Evolutionary conservation across 2,888 invertebrate species (phyloP).

Genomic region (Chrysina gloriosa): DNA sequence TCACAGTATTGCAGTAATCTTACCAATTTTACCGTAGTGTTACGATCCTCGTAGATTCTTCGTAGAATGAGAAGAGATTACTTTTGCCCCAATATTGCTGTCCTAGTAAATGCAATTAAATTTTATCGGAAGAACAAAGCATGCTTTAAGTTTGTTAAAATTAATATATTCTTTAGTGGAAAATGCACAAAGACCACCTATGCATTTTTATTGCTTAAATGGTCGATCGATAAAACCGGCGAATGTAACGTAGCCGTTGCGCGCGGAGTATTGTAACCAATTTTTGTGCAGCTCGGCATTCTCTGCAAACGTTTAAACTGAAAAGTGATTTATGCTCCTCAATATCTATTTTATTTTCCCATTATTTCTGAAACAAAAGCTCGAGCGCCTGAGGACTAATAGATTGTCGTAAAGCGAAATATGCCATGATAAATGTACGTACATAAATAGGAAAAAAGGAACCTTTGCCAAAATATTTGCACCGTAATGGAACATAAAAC

Average conservation of each 20-base stretch:
- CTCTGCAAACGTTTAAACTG: background rate
- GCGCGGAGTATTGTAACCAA: background rate
- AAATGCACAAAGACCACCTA: background rate
- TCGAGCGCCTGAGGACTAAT: background rate
- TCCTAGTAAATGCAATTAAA: background rate
- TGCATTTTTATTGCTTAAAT: constrained; percentile 8
- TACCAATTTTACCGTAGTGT: no score
- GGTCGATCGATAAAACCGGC: background rate
- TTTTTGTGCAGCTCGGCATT: background rate
- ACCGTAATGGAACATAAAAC: no score
- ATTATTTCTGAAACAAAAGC: background rate
- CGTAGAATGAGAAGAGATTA: background rate
- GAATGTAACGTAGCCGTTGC: background rate
- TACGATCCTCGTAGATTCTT: background rate
- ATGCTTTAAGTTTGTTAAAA: background rate
- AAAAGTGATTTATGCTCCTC: background rate
- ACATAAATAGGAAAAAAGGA: background rate
- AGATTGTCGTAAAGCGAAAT: background rate
- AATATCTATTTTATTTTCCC: constrained; percentile 9
- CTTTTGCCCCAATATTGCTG: background rate
- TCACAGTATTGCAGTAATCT: no score
- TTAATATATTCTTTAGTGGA: background rate
- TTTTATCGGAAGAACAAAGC: background rate
- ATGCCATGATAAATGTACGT: background rate
- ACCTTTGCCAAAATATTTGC: background rate